Base-by-base conservation (phyloP, 1,140 invertebrate species). In the Drosophila sucinea region DNA sequence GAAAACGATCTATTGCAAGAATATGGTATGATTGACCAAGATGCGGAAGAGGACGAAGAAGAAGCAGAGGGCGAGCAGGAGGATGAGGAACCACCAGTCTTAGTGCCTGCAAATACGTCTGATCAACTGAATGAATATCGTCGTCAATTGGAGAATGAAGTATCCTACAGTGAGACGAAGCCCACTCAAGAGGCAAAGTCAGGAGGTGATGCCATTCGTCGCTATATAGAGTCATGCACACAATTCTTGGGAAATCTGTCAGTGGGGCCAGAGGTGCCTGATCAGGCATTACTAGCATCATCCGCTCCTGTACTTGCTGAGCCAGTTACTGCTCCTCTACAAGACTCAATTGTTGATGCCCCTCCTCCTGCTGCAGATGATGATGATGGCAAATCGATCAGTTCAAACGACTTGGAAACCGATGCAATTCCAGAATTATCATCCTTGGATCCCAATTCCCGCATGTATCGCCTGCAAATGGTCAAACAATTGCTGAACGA, bases 1-100 rank as follows among this genome's bases (percentile, higher is more conserved):
- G 96, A 96, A 38, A 94, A 96, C 77, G 95, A 97, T 91, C 92
- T 97, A 41, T 80, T 95, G 2, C 67, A 92, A 69, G 92, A 92
- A 63, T 92, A 92, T 70, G 91, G 91, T 2, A 92, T 92, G 91
- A 72, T 91, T 17, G 73, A 87, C 1, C 74, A 83, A 23, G 74
- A 90, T 27, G 81, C 93, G 32, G 78, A 86, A 2, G 81, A 91
- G 4, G 79, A 68, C 3, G 81, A 92, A 4, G 79, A 85, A 3
- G 67, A 71, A 1, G 56, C 44, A 0, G 30, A 67, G 44, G 58
- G 57, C 57, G 67, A 66, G 8, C 57, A 41, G 4, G 38, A 11
- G n/a, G 67, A 57, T 35, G 79, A 91, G 11, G 77, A 84, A 27
- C 67, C 73, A 4, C 84, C 84, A 7, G 38, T 55, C 3, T 41